A percentile compares a stretch with the other conserved stretches of the same genome.
Conservation (phyloP, 1,140 invertebrate genomes). For the Eueides isabella region DNA sequence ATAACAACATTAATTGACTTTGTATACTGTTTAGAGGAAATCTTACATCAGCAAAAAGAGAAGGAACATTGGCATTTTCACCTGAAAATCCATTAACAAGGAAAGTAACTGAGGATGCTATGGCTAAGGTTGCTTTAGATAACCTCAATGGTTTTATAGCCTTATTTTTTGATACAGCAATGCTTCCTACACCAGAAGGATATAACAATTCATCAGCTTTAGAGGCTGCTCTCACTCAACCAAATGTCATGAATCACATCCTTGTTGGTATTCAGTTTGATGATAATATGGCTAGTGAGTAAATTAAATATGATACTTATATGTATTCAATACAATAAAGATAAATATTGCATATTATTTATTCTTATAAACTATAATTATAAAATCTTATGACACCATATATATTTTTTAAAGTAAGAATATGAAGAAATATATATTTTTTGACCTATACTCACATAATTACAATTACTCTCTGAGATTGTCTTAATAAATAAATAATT, state of each 20-base stretch:
- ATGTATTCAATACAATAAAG: background rate
- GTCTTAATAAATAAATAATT: too few species aligned
- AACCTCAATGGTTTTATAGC: conserved; percentile 68
- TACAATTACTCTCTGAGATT: too few species aligned
- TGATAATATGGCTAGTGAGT: conserved; percentile 76
- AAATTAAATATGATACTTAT: conserved; percentile 9
- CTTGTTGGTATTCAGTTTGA: conserved; percentile 82
- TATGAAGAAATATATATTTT: too few species aligned
- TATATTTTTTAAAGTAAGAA: too few species aligned
- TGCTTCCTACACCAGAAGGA: conserved; percentile 69
- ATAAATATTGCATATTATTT: background rate
- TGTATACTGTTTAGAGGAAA: conserved; percentile 55
- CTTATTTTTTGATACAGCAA: conserved; percentile 63
- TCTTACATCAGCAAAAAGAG: conserved; percentile 60
- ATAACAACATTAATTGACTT: background rate
- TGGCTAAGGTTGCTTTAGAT: conserved; percentile 70
- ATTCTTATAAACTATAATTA: background rate
- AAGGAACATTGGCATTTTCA: conserved; percentile 74
- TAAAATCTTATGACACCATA: background rate
- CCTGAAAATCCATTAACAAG: conserved; percentile 71
- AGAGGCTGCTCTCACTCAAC: conserved; percentile 69
- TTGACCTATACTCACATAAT: too few species aligned
- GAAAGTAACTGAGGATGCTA: conserved; percentile 66
- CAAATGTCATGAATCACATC: conserved; percentile 72
- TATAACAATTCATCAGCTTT: conserved; percentile 68